Evolutionary conservation across 2,888 invertebrate genomes (phyloP), one percentile per base, ranked within the genome.

Genomic region (Tanypteryx hageni): DNA sequence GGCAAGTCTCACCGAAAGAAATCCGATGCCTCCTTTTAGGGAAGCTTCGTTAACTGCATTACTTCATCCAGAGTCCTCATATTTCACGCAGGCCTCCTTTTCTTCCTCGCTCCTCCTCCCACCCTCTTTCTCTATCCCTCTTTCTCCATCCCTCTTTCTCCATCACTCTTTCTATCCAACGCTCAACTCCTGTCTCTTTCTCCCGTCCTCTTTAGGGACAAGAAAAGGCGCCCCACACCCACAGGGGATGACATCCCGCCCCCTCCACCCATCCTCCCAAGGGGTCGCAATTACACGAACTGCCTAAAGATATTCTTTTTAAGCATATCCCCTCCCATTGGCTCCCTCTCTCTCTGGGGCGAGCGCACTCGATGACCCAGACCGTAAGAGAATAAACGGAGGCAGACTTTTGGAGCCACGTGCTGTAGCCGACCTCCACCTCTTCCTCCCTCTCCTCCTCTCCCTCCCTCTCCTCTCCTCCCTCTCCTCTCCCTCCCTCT

Each of bases 381-480:
- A 27, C 76, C 76, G 27, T 76, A 76, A 76, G 76, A 76, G 76
- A 76, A 13, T 27, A 76, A 76, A 76, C 76, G 76, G 76, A 76
- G 76, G 76, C 76, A 76, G 76, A 76, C 76, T 76, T 76, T 76
- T 27, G 76, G 76, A 76, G 76, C 76, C 76, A 76, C 76, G 76
- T 76, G 76, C 76, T 76, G 27, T 18, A 76, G 76, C 22, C 76
- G 27, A 11, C 18, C 68, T n/a, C 64, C 64, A 61, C 64, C n/a
- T n/a, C n/a, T 0, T 64, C 64, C 64, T 64, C 64, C 64, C 64
- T n/a, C 64, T 64, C 64, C 0, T 7, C 61, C 18, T 61, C 61
- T 22, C 11, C 2, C 9, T 68, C n/a, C 22, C 76, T 44, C 76
- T 76, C 76, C 76, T n/a, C n/a, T n/a, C n/a, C n/a, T n/a, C n/a